Evolutionary conservation across 2,888 invertebrate species (phyloP), one percentile per base, ranked within the genome.

Genomic region (Sympetrum striolatum): DNA sequence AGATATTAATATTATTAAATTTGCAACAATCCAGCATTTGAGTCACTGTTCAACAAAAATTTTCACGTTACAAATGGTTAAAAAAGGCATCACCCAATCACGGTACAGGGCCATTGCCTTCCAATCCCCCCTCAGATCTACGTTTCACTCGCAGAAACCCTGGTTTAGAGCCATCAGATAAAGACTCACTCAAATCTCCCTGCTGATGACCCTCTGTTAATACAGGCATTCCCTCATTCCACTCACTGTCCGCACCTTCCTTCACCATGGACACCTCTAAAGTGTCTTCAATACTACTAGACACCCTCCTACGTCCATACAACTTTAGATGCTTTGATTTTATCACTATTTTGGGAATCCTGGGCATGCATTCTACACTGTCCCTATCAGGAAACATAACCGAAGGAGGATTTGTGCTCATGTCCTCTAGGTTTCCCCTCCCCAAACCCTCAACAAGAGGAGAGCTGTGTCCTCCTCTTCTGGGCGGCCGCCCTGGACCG

Each of bases 71-170:
- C 86, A 58, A 48, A 82, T 53, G n/a, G 81, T 82, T 80, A 90
- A 81, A 90, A 80, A 80, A 90, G 82, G 53, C 53, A 80, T 22
- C 31, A 22, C 53, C 80, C 80, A 80, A 48, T 80, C 90, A 90
- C 90, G 80, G 90, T 90, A 92, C 90, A n/a, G 91, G 91, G 58
- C 92, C 91, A 91, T 91, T 92, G 31, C 91, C 91, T 86, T 92
- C 92, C n/a, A 91, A 80, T 82, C 91, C 91, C 82, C 91, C 91
- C 80, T 92, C 92, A 90, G 92, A 92, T 91, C 91, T 92, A 81
- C 92, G 91, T 90, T 92, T 92, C 79, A 91, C 86, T 90, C 91
- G 91, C 58, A 81, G 31, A 60, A 81, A 90, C 64, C 86, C 86
- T 37, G 86, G 39, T 60, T 86, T 86, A 18, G 86, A 86, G 60